Conservation (phyloP, 2,888 invertebrate genomes). For the Sepiola atlantica region DNA sequence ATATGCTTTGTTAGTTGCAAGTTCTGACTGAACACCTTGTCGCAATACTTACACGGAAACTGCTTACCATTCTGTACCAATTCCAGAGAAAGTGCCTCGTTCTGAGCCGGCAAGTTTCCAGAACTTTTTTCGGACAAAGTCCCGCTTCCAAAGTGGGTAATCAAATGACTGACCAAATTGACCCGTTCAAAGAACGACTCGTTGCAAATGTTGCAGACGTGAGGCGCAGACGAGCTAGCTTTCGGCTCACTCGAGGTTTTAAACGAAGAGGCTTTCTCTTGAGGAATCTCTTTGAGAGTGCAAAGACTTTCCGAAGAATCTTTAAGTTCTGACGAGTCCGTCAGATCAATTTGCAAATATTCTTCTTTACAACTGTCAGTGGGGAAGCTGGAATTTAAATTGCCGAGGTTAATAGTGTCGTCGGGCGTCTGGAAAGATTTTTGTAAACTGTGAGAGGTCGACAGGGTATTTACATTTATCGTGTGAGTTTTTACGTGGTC, state of each 20-base stretch:
- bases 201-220: not conserved
- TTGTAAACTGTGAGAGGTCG: not conserved
- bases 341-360: not conserved
- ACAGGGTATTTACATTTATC: too few species aligned
- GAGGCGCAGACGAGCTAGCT: not conserved
- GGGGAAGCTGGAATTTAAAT: not conserved
- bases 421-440: not conserved
- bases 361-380: constrained; percentile 32
- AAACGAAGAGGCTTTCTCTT: not conserved
- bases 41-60: not conserved
- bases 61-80: not conserved
- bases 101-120: not conserved
- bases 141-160: not conserved
- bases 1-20: not conserved
- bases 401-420: not conserved
- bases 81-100: not conserved
- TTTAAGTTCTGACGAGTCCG: not conserved
- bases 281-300: not conserved
- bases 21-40: constrained; percentile 16
- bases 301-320: not conserved
- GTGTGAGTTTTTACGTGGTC: constrained; percentile 32
- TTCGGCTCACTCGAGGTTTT: not conserved
- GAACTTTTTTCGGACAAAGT: not conserved
- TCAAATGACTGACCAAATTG: constrained; percentile 12
- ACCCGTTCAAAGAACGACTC: constrained; percentile 15